Evolutionary conservation across 1,140 invertebrate species (phyloP).

Genomic region (Physella acuta): DNA sequence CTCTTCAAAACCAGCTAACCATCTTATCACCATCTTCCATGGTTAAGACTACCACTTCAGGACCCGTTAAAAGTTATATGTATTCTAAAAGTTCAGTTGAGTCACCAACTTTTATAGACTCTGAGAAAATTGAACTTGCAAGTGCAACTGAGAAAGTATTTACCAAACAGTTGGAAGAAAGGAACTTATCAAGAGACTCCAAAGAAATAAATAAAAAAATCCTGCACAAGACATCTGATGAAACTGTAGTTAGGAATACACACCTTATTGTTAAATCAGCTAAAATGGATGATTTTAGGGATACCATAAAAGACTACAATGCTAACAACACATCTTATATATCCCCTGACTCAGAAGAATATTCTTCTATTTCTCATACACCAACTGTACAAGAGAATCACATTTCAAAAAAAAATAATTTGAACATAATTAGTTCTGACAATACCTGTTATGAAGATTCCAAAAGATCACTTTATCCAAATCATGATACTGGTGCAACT

Average conservation of each 20-base stretch:
- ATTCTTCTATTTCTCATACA: too few relatives aligned
- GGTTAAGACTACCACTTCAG: neutral
- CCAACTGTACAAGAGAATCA: neutral
- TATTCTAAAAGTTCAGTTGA: neutral
- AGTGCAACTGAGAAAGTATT: neutral
- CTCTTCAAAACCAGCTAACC: neutral
- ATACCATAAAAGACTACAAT: constrained; percentile 16
- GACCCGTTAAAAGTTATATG: neutral
- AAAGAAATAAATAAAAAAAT: neutral
- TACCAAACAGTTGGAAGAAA: neutral
- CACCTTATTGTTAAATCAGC: neutral
- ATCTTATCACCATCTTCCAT: neutral
- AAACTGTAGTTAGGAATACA: neutral
- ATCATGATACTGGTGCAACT: neutral
- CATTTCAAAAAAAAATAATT: neutral
- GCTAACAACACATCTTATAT: constrained; percentile 3
- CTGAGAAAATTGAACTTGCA: neutral
- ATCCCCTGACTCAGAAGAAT: neutral
- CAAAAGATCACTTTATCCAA: too few relatives aligned
- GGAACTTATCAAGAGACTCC: neutral
- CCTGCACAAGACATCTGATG: neutral
- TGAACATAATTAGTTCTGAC: neutral
- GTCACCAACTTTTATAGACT: neutral
- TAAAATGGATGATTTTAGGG: neutral
- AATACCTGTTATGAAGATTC: too few relatives aligned